Evolutionary conservation across 2,888 invertebrate species (phyloP).

Genomic region (Drosophila prostipennis): DNA sequence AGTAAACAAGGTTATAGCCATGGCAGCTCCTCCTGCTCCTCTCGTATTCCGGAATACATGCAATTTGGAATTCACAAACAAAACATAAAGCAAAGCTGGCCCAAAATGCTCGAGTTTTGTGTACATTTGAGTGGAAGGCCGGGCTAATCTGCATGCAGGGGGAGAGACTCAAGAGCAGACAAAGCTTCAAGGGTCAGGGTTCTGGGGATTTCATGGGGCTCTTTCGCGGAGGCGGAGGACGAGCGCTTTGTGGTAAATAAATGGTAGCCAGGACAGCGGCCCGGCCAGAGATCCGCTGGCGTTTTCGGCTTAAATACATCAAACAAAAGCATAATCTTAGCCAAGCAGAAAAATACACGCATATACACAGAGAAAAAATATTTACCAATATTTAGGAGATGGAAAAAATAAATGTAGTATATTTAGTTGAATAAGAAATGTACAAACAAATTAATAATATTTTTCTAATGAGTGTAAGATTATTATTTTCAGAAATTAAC

Average conservation of each 20-base stretch:
- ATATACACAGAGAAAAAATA: slow-evolving; percentile 15
- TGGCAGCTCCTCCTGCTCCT: background rate
- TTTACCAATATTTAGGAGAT: no score
- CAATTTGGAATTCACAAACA: slow-evolving; percentile 48
- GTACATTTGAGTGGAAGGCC: slow-evolving; percentile 32
- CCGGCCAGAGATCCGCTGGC: slow-evolving; percentile 35
- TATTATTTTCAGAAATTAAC: no score
- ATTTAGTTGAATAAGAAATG: no score
- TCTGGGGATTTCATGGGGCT: background rate
- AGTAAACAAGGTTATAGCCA: slow-evolving; percentile 34
- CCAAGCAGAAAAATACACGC: slow-evolving; percentile 71
- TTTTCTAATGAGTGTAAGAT: no score
- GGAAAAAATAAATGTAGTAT: no score
- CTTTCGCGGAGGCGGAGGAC: slow-evolving; percentile 5
- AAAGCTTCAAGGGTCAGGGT: slow-evolving; percentile 26
- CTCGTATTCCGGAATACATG: slow-evolving; percentile 31
- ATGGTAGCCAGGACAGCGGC: slow-evolving; percentile 43
- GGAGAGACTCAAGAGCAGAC: slow-evolving; percentile 12
- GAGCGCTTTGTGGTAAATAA: slow-evolving; percentile 41
- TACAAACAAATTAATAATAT: no score
- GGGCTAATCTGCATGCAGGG: slow-evolving; percentile 48
- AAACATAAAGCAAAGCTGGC: slow-evolving; percentile 47
- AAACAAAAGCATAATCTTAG: slow-evolving; percentile 74
- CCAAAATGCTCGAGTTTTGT: slow-evolving; percentile 31
- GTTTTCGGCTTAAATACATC: slow-evolving; percentile 68